Evolutionary conservation across 1,140 invertebrate species (phyloP), one percentile per base, ranked within the genome.

Genomic region (Brachionus koreanus): DNA sequence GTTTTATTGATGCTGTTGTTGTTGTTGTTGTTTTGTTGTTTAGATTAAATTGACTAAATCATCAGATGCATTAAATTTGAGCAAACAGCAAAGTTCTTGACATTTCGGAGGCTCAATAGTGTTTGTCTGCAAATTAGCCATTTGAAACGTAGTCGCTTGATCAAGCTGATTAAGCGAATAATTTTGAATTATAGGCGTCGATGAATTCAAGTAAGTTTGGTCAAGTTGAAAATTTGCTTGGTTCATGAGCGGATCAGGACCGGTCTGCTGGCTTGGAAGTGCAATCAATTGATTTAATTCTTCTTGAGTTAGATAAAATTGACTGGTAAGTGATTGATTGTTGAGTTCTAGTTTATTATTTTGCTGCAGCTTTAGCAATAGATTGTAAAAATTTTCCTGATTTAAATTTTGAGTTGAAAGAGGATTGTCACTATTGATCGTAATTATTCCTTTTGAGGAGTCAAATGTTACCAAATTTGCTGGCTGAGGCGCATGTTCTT

Each of bases 351-450:
- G 5, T 33, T 74, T n/a, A 25, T 74, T 74, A 33, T 74, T 46
- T 74, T 74, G 69, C n/a, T 74, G 69, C 2, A 74, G 33, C 25
- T 74, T 74, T 16, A 74, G 10, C 23, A 74, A 46, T 2, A 74
- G 69, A 46, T 74, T 74, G 43, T 74, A 74, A 46, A 74, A 74
- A 29, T 43, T 74, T 74, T 74, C 69, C 43, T 74, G 69, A 46
- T 74, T 74, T 46, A 74, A 74, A 74, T 49, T 74, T 46, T 74
- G 39, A 13, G 69, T 74, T 10, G 39, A 25, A 5, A 74, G 16
- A 9, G 39, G 19, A 13, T 10, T 23, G 23, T 43, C 42, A 13
- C 42, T 46, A 5, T 43, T 46, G 39, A 74, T 46, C n/a, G 69
- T 74, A 23, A 74, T 46, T 23, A 46, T 12, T 46, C 69, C 69